Evolutionary conservation across 2,113 vertebrate genomes (phyloP).

Genomic region (Erythrolamprus reginae): DNA sequence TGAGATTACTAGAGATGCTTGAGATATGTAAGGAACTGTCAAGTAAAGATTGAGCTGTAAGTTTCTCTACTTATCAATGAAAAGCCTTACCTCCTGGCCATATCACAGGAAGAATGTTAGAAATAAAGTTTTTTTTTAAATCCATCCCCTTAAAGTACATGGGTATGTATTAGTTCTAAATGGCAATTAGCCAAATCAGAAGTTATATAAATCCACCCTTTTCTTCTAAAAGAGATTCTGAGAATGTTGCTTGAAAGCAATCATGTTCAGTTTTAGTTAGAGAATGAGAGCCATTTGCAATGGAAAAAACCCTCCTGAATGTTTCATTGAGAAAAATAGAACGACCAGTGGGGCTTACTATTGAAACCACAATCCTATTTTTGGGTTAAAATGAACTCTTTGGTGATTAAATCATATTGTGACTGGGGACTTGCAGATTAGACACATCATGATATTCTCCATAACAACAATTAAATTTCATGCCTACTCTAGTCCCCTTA

Average conservation of each 20-base stretch:
- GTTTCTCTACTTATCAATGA: not conserved
- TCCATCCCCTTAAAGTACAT: not conserved
- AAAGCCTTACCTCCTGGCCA: not conserved
- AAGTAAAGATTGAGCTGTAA: not conserved
- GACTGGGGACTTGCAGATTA: not conserved
- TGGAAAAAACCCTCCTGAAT: not conserved
- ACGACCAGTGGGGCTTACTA: not conserved
- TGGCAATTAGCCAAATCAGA: not conserved
- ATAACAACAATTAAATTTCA: not conserved
- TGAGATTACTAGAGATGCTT: not conserved
- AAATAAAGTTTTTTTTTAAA: not conserved
- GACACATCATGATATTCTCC: not conserved
- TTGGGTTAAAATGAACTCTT: not conserved
- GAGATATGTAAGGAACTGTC: not conserved
- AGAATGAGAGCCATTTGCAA: not conserved
- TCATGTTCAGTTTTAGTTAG: not conserved
- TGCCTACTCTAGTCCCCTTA: not conserved
- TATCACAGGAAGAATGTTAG: not conserved
- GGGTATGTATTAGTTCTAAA: not conserved
- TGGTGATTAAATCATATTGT: not conserved
- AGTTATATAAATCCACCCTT: not conserved
- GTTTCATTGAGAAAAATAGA: not conserved
- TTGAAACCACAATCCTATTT: not conserved
- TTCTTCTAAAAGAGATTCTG: not conserved
- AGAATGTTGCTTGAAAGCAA: not conserved